phyloP scores from a whole-genome alignment of 30 jellyfish, hydroid and myxozoan genomes.

The Aurelia sp. region DNA sequence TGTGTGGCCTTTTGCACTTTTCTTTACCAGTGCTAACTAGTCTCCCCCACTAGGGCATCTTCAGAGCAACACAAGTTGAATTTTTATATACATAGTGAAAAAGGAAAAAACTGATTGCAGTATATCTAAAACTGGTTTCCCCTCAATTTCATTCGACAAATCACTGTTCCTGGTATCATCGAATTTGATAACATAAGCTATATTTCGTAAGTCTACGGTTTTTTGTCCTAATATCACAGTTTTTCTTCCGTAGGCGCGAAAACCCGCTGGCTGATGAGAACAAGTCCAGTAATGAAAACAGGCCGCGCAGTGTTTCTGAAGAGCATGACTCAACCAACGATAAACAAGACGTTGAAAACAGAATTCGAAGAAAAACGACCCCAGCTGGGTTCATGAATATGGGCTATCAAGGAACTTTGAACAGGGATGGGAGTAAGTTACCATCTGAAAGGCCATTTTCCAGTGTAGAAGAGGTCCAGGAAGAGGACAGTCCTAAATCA shows the following conservation, averaged over 20 bases:
- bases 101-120: no score
- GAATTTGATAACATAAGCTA: no score
- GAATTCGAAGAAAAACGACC: conserved; percentile 48
- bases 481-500: conserved; percentile 16
- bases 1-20: no score
- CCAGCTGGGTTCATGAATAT: conserved; percentile 59
- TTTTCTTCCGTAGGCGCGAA: conserved; percentile 46
- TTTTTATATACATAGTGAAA: no score
- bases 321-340: conserved; percentile 50
- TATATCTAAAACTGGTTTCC: no score
- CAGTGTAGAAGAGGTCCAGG: background rate
- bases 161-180: no score
- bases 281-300: background rate
- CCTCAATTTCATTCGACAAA: no score
- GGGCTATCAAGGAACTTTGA: conserved; percentile 58
- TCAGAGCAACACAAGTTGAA: no score
- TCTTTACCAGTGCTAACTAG: no score
- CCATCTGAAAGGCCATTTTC: background rate
- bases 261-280: conserved; percentile 27
- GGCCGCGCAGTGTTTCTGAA: conserved; percentile 64
- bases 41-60: no score
- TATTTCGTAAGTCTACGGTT: no score
- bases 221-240: background rate
- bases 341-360: conserved; percentile 6
- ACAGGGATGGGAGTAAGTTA: background rate